Percentiles rank a stretch among this genome's conserved stretches.
phyloP scores from a whole-genome alignment of 1,140 invertebrate genomes.

The Hyphantria cunea region DNA sequence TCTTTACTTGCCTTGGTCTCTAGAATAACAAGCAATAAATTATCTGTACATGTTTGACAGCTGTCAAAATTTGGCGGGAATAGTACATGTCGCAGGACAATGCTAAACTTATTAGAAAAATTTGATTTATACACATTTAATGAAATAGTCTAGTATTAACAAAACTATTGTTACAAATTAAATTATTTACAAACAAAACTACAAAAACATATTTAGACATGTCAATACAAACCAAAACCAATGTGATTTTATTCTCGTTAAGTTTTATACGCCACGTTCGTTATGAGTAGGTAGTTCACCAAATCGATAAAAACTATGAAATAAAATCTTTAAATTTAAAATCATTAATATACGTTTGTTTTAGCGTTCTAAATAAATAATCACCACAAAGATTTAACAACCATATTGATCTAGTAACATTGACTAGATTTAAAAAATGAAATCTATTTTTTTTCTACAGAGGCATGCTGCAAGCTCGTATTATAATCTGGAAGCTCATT shows the following conservation, averaged over 20 bases:
- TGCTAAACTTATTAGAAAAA: slow-evolving; percentile 10
- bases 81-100: slow-evolving; percentile 4
- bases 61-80: slow-evolving; percentile 29
- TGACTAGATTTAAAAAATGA: slow-evolving; percentile 54
- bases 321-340: slow-evolving; percentile 36
- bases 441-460: slow-evolving; percentile 26
- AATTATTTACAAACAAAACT: slow-evolving; percentile 7
- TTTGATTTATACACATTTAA: slow-evolving; percentile 11
- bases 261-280: slow-evolving; percentile 17
- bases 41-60: slow-evolving; percentile 12
- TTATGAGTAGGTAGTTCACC: not conserved
- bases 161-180: slow-evolving; percentile 10
- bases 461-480: slow-evolving; percentile 6
- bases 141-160: slow-evolving; percentile 14
- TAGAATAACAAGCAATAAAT: slow-evolving; percentile 8
- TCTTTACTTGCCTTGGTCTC: slow-evolving; percentile 16
- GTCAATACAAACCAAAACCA: slow-evolving; percentile 11
- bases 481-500: not conserved
- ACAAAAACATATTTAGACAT: slow-evolving; percentile 6
- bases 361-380: slow-evolving; percentile 50
- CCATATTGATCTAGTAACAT: slow-evolving; percentile 56
- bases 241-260: slow-evolving; percentile 6
- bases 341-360: slow-evolving; percentile 33
- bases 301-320: slow-evolving; percentile 16
- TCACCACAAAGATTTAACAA: slow-evolving; percentile 52